These are phyloP conservation scores for Mesodorylaimus sp. DNA, from an alignment of 2,888 invertebrate genomes.

Conservation along the genomic window DNA sequence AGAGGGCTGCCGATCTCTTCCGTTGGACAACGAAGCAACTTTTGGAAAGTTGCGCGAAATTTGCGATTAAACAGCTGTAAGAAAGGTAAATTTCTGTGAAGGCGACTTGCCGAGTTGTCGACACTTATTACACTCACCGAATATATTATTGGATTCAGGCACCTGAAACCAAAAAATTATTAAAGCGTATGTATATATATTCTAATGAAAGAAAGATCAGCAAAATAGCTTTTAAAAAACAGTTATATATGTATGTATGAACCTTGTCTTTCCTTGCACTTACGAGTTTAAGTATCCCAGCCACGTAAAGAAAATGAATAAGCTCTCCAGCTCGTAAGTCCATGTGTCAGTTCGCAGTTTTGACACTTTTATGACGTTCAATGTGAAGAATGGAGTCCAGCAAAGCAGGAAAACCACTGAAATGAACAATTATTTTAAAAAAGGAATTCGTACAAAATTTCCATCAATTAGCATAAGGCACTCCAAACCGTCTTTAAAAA, in stretches of 20 bases:
- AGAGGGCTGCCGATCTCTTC: no score
- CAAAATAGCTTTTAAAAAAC: no score
- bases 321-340: slow-evolving; percentile 15
- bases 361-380: slow-evolving; percentile 32
- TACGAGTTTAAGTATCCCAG: slow-evolving; percentile 37
- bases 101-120: no score
- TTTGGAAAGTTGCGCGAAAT: slow-evolving; percentile 30
- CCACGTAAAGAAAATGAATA: slow-evolving; percentile 30
- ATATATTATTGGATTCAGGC: slow-evolving; percentile 37
- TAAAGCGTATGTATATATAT: not conserved
- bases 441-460: not conserved
- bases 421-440: slow-evolving; percentile 14
- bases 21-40: slow-evolving; percentile 19
- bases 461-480: not conserved
- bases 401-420: slow-evolving; percentile 37
- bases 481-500: no score
- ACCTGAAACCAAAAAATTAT: not conserved
- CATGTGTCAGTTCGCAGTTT: slow-evolving; percentile 19
- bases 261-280: not conserved
- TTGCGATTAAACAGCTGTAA: slow-evolving; percentile 33
- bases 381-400: slow-evolving; percentile 38
- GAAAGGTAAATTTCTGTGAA: no score
- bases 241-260: no score
- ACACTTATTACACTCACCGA: no score
- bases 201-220: not conserved